These are phyloP conservation scores for Haplotaxodon microlepis DNA, from an alignment of 2,113 vertebrate genomes.

Conservation along the genomic window DNA sequence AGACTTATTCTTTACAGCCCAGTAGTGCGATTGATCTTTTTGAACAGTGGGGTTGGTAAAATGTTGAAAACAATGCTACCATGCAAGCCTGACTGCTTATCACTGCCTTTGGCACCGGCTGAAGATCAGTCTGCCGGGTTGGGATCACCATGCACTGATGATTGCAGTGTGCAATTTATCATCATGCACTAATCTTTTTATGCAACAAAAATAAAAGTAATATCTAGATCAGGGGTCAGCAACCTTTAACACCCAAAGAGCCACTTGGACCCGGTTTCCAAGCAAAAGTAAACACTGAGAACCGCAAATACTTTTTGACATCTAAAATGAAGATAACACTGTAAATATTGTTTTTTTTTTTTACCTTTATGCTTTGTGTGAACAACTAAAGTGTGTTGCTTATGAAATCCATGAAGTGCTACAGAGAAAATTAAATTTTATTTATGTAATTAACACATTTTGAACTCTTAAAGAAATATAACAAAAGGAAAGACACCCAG, in stretches of 20 bases:
- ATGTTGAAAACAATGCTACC: background rate
- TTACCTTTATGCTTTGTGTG: background rate
- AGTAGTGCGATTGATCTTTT: background rate
- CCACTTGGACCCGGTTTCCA: background rate
- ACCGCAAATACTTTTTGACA: background rate
- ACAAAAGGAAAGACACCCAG: background rate
- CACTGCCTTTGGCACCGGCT: background rate
- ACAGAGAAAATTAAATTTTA: background rate
- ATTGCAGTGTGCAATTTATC: background rate
- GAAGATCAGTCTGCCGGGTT: background rate
- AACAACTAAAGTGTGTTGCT: background rate
- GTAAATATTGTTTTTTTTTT: background rate
- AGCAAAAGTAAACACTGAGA: background rate
- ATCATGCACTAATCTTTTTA: background rate
- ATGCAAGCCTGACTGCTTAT: background rate
- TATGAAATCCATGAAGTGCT: background rate
- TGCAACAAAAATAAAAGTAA: background rate
- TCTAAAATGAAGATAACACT: background rate
- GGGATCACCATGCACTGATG: background rate
- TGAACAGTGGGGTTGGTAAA: background rate
- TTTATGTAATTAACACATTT: background rate
- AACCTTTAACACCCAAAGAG: background rate
- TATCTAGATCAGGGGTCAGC: background rate
- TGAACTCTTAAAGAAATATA: background rate
- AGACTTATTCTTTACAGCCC: background rate